Evolutionary conservation across 2,113 vertebrate genomes (phyloP), one percentile per base, ranked within the genome.

Genomic region (Sclerurus mexicanus): DNA sequence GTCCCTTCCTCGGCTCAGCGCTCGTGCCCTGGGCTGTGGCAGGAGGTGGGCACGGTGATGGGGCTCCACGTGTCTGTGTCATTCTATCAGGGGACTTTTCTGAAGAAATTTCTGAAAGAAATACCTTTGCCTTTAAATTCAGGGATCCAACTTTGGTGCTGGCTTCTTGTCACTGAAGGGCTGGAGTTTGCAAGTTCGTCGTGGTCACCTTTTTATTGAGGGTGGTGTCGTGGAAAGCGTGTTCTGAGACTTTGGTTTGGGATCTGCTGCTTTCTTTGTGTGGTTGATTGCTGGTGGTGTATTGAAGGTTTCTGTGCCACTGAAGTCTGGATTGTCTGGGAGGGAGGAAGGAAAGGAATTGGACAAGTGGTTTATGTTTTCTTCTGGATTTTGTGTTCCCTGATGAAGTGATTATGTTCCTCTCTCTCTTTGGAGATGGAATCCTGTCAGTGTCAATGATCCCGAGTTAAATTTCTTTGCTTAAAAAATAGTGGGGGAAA

Each of bases 41-140:
- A 3, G 8, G 16, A 27, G n/a, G 31, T 9, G 3, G 1, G 10
- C 4, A 2, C 12, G 31, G 6, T 6, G 62, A 2, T 10, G 39
- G 67, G 4, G 30, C 33, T 40, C 16, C 46, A 46, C 44, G 10
- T 46, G 21, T 22, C 14, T 3, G 14, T 22, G 33, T 7, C 24
- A 1, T 2, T 20, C 4, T 22, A 20, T 25, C 42, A 62, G n/a
- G n/a, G 42, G 79, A 5, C 60, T 39, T 40, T 40, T 27, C 60
- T 20, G 21, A 9, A 40, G 60, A 16, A 40, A 39, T 28, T 28
- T 28, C 59, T 52, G 24, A 2, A 52, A 64, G 44, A 17, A 10
- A 40, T 44, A 2, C 5, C 11, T 12, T 44, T 30, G 31, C 3
- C 52, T 60, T n/a, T 35, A 18, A 31, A 53, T 53, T 47, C 53